These are phyloP conservation scores for Coptodon bakossiorum DNA, from an alignment of 2,113 vertebrate genomes.

Conservation along the genomic window DNA sequence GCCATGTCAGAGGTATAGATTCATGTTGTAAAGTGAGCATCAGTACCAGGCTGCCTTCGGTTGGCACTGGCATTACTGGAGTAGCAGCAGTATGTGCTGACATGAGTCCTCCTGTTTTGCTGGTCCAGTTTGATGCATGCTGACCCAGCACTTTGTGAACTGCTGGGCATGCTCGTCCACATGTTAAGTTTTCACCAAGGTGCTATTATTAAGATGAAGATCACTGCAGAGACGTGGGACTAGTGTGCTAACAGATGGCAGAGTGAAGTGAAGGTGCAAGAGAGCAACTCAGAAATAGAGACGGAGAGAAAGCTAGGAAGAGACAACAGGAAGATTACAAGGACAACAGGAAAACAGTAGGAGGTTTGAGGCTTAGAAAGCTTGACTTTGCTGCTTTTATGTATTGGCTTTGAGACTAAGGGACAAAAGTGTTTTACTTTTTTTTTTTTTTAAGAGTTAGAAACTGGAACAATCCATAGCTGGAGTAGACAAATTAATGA, in stretches of 20 bases:
- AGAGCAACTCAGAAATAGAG: slow-evolving; percentile 9
- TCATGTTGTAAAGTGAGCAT: background rate
- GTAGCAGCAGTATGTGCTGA: slow-evolving; percentile 40
- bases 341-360: background rate
- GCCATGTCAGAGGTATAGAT: background rate
- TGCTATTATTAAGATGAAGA: slow-evolving; percentile 48
- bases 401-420: slow-evolving; percentile 1
- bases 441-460: slow-evolving; percentile 1
- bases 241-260: slow-evolving; percentile 32
- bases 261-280: slow-evolving; percentile 1
- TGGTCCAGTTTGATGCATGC: slow-evolving; percentile 30
- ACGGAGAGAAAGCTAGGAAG: background rate
- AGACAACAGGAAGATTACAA: background rate
- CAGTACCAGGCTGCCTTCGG: background rate
- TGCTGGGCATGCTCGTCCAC: background rate
- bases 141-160: slow-evolving; percentile 51
- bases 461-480: background rate
- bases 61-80: background rate
- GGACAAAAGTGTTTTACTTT: background rate
- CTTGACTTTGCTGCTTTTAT: background rate
- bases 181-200: slow-evolving; percentile 48
- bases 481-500: slow-evolving; percentile 19
- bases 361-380: background rate
- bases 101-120: slow-evolving; percentile 23
- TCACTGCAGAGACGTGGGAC: background rate